These are phyloP conservation scores for Bos javanicus DNA, from an alignment of 2,113 vertebrate genomes.

Conservation along the genomic window DNA sequence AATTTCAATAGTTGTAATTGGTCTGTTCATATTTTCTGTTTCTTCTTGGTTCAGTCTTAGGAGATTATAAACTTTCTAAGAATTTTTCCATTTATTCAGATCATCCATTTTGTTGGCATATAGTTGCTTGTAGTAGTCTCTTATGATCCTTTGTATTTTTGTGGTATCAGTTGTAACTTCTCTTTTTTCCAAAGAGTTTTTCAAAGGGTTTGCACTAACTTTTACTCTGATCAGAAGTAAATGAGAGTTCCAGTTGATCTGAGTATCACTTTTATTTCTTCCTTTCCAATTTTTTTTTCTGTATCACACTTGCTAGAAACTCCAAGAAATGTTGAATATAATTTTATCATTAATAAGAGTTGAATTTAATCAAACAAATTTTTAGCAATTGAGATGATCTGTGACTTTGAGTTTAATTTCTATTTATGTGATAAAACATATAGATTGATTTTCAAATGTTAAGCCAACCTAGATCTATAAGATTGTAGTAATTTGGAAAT, in stretches of 20 bases:
- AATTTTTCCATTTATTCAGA: not conserved
- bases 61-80: not conserved
- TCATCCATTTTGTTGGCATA: not conserved
- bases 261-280: not conserved
- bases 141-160: not conserved
- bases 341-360: not conserved
- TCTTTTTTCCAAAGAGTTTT: not conserved
- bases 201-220: not conserved
- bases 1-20: not conserved
- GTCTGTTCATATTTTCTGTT: not conserved
- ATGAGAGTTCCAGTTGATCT: not conserved
- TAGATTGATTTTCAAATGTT: not conserved
- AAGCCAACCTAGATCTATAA: not conserved
- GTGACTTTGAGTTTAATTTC: not conserved
- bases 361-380: not conserved
- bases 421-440: not conserved
- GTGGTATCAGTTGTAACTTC: not conserved
- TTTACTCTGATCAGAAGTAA: not conserved
- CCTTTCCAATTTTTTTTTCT: not conserved
- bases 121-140: not conserved
- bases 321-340: not conserved
- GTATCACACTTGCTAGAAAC: not conserved
- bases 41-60: not conserved
- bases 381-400: not conserved
- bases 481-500: not conserved